phyloP scores from a whole-genome alignment of 2,113 vertebrate species.

The Cynoglossus semilaevis region DNA sequence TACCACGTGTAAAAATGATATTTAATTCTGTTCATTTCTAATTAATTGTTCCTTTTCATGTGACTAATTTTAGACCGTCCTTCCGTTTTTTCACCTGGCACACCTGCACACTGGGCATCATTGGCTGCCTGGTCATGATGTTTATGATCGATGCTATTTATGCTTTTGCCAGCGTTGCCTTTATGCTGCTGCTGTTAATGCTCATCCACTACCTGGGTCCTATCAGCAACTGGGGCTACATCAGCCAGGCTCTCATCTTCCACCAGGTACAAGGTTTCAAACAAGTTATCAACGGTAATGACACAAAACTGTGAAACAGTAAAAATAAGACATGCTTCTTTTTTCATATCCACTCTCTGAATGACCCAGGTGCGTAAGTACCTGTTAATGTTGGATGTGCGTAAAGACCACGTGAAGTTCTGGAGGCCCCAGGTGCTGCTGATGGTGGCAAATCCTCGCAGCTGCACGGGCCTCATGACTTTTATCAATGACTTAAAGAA shows the following conservation, averaged over 20 bases:
- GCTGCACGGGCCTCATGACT: conserved; percentile 80
- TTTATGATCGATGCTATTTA: conserved; percentile 79
- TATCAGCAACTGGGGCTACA: conserved; percentile 82
- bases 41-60: background rate
- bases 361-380: conserved; percentile 87
- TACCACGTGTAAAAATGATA: no score
- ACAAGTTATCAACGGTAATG: background rate
- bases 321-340: no score
- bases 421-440: conserved; percentile 91
- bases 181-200: conserved; percentile 78
- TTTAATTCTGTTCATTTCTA: no score
- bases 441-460: conserved; percentile 87
- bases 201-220: conserved; percentile 77
- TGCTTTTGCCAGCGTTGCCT: conserved; percentile 76
- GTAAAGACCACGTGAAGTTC: conserved; percentile 95
- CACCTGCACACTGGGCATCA: conserved; percentile 77
- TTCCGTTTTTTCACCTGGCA: conserved; percentile 81
- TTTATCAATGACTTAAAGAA: conserved; percentile 96
- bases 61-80: conserved; percentile 63
- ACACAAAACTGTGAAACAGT: no score
- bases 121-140: conserved; percentile 81
- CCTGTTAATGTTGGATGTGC: conserved; percentile 87
- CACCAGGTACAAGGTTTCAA: conserved; percentile 68
- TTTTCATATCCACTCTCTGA: background rate
- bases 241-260: conserved; percentile 82